These are phyloP conservation scores for Scaptomyza montana DNA, from an alignment of 1,140 invertebrate species.

Conservation along the genomic window DNA sequence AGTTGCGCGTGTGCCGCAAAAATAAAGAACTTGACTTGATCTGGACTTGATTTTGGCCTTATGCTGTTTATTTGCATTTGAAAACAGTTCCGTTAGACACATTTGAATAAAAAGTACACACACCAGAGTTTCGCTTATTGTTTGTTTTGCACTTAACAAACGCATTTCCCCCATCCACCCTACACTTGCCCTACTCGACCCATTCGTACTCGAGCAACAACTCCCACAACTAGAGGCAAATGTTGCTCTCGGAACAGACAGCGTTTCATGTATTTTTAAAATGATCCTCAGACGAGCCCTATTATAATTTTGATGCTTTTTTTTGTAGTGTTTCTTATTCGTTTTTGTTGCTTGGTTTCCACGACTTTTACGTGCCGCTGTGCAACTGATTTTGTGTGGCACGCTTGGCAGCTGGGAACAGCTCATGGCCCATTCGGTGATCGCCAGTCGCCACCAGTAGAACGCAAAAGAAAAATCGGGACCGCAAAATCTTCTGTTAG, in stretches of 20 bases:
- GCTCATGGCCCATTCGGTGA: constrained; percentile 72
- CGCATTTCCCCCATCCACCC: not conserved
- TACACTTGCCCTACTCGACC: not conserved
- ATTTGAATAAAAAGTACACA: constrained; percentile 40
- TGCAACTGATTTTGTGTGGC: constrained; percentile 50
- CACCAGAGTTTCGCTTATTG: constrained; percentile 8
- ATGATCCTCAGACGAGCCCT: constrained; percentile 58
- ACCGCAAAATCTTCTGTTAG: constrained; percentile 37
- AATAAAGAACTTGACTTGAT: constrained; percentile 15
- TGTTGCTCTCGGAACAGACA: constrained; percentile 22
- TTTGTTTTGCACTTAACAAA: constrained; percentile 49
- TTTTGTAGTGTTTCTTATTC: constrained; percentile 18
- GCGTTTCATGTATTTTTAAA: constrained; percentile 57
- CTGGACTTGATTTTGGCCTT: constrained; percentile 31
- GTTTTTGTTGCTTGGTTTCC: constrained; percentile 14
- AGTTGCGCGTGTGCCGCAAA: constrained; percentile 4
- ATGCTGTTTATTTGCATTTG: constrained; percentile 7
- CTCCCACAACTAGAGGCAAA: constrained; percentile 25
- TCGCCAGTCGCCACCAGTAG: constrained; percentile 63
- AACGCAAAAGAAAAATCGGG: constrained; percentile 42
- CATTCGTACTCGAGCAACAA: not conserved
- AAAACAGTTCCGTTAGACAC: constrained; percentile 13
- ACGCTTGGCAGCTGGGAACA: constrained; percentile 59
- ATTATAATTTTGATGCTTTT: constrained; percentile 55
- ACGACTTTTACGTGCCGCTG: constrained; percentile 48